Evolutionary conservation across 2,113 vertebrate genomes (phyloP), one percentile per base, ranked within the genome.

Genomic region (Engraulis encrasicolus): DNA sequence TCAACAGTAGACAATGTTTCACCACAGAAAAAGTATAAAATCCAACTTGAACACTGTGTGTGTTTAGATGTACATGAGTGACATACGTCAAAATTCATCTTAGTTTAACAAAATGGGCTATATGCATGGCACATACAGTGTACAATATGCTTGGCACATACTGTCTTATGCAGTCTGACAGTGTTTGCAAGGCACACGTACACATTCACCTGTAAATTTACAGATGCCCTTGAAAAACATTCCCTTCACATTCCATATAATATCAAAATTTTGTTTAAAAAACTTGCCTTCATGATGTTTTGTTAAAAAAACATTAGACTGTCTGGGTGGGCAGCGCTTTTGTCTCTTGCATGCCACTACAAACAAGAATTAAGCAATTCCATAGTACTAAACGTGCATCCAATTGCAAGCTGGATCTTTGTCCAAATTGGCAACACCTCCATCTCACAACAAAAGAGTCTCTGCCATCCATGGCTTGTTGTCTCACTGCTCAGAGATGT

Each of bases 401-500:
- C 27, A 31, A 74, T 14, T 3, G 66, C 66, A 74, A 74, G 66
- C 66, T 14, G 66, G 34, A 34, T 14, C 17, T 34, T 12, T 3
- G 23, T 74, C 66, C 66, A 74, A 74, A 9, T 31, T 74, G 66
- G 66, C 66, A 74, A 74, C 23, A 23, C 31, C 31, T 18, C 15
- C 31, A 34, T 1, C 12, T 34, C 66, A 3, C 31, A 23, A 31
- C 66, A 23, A 74, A 3, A 74, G 66, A 3, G 4, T 15, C 61
- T 71, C 61, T 58, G 54, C 19, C 2, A 19, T n/a, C 19, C 6
- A 23, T 27, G 9, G 0, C 18, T n/a, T n/a, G n/a, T n/a, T 58
- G 17, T 82, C 77, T 87, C 92, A 95, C 90, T 93, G 95, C 83
- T 94, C 92, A 1, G 96, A 96, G 92, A 95, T 94, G 19, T 96